phyloP scores from a whole-genome alignment of 2,113 vertebrate species.

The Microcebus murinus region DNA sequence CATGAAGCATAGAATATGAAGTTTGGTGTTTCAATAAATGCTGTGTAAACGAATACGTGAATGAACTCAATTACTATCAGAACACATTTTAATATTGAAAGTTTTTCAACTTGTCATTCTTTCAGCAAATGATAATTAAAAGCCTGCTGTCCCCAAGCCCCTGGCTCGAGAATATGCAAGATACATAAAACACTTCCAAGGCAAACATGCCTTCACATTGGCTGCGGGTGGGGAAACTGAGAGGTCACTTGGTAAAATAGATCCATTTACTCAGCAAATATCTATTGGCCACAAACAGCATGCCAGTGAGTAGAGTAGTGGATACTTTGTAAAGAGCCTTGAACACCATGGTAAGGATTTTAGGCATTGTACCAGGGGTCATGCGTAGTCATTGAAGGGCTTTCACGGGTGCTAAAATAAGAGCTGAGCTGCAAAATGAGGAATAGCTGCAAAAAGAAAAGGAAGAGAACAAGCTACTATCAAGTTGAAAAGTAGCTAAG shows the following conservation, averaged over 20 bases:
- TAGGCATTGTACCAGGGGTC: neutral
- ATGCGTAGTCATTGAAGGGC: neutral
- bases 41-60: neutral
- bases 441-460: neutral
- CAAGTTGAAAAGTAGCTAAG: neutral
- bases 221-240: neutral
- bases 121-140: constrained; percentile 7
- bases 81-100: neutral
- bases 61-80: neutral
- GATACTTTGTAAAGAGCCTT: neutral
- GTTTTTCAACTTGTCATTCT: neutral
- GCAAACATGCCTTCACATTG: neutral
- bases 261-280: neutral
- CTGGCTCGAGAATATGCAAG: neutral
- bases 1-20: neutral
- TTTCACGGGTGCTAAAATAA: neutral
- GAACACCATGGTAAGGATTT: neutral
- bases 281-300: neutral
- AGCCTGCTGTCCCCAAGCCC: neutral
- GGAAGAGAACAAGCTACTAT: neutral
- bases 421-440: neutral
- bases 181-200: neutral
- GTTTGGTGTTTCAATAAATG: neutral
- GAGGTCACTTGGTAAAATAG: neutral
- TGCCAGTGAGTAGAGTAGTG: neutral